Evolutionary conservation across 2,113 vertebrate species (phyloP), one percentile per base, ranked within the genome.

Genomic region (Dermatemys mawii): DNA sequence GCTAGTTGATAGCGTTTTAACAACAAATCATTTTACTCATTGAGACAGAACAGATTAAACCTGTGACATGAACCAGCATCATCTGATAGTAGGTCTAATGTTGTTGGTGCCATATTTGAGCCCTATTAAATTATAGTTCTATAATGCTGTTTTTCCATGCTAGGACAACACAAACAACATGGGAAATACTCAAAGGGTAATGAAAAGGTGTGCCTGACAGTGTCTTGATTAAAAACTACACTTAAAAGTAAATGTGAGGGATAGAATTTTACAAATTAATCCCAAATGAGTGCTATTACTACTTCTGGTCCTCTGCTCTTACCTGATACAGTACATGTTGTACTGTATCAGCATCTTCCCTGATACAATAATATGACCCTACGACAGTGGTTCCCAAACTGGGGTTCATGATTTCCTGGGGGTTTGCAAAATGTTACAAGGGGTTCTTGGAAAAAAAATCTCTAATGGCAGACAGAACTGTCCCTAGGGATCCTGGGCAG

Each of bases 41-140:
- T 0, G 7, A 78, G 22, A 22, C 1, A 60, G 91, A 21, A 22
- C 57, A 75, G 12, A 81, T 79, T 48, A 85, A 91, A 17, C 41
- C 9, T 44, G 83, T 73, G 6, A 12, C 81, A 0, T 29, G 41
- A 93, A 54, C 29, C 21, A 90, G 73, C 22, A 78, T 16, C 32
- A 1, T 87, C 41, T 73, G 8, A 5, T 44, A 38, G 53, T 63
- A 78, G 92, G 12, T 22, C 26, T 80, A 48, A 3, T 26, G 41
- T 8, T 78, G 55, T 3, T 89, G 11, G 4, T 73, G 51, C 53
- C 3, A 4, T 88, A 75, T 53, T 91, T 48, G 63, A 5, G 16
- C 86, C 1, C 24, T 82, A 29, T 6, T 78, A 83, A 80, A 2
- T 8, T n/a, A 0, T 0, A 3, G 2, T 9, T 57, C 16, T 29